Conservation (phyloP, 2,888 invertebrate genomes). For the Minunthozetes semirufus region DNA sequence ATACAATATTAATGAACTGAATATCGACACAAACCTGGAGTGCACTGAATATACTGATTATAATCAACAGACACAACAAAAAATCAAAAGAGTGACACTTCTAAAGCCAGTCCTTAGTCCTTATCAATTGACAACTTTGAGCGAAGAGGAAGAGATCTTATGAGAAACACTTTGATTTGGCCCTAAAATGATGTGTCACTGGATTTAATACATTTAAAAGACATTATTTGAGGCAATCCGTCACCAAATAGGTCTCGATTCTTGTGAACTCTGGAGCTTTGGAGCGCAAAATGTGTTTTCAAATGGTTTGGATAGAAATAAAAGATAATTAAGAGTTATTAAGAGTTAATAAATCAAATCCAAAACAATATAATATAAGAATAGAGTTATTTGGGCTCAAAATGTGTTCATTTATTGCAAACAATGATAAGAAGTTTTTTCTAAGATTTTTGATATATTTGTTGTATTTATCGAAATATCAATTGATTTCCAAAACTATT, state of each 20-base stretch:
- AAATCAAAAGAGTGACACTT: neutral
- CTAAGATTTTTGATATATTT: neutral
- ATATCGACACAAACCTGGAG: neutral
- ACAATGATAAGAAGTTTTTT: slow-evolving; percentile 11
- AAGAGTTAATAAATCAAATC: too few species aligned
- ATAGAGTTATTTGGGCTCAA: neutral
- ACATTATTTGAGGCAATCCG: too few species aligned
- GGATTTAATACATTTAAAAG: too few species aligned
- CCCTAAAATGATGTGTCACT: too few species aligned
- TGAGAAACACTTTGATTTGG: neutral
- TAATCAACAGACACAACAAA: neutral
- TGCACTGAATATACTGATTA: neutral
- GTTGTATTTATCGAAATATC: neutral
- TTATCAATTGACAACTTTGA: slow-evolving; percentile 17
- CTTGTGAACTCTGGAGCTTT: too few species aligned
- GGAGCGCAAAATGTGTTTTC: too few species aligned
- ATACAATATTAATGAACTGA: slow-evolving; percentile 13
- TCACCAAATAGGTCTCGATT: too few species aligned
- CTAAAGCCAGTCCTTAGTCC: neutral
- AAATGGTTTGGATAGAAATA: too few species aligned
- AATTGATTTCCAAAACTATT: neutral
- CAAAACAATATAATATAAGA: neutral
- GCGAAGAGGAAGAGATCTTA: slow-evolving; percentile 31
- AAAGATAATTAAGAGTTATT: too few species aligned
- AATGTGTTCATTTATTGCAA: neutral